Conservation (phyloP, 2,797 vertebrate species). For the Sylvia borin region DNA sequence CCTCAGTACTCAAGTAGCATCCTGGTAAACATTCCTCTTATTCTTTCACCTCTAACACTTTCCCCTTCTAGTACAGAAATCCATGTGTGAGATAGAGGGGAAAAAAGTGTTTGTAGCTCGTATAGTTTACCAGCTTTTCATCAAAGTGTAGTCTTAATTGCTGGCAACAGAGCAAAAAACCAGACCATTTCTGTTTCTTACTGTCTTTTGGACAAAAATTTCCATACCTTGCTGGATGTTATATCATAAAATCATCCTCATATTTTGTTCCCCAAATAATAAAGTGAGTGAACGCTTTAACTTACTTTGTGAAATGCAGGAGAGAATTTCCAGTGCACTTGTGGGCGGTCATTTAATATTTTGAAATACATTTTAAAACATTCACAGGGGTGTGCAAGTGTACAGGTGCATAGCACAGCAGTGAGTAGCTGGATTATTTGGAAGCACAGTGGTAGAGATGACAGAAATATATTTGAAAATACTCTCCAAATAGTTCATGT, state of each 20-base stretch:
- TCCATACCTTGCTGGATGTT: neutral
- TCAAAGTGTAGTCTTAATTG: neutral
- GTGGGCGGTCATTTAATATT: neutral
- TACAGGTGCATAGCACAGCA: too few species aligned
- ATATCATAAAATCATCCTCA: neutral
- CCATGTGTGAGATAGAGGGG: neutral
- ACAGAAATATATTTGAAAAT: neutral
- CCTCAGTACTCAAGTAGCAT: neutral
- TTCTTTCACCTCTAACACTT: neutral
- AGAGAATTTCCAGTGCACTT: neutral
- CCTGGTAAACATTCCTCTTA: neutral
- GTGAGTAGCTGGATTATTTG: neutral
- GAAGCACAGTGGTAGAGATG: neutral
- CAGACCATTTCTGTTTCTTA: neutral
- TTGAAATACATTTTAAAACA: neutral
- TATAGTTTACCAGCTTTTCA: neutral
- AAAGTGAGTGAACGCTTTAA: accelerated
- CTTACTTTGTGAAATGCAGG: neutral
- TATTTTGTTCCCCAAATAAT: neutral
- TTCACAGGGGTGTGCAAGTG: neutral
- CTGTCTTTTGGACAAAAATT: neutral
- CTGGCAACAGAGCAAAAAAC: neutral
- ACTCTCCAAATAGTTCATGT: neutral
- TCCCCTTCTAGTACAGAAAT: neutral
- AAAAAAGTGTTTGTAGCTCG: accelerated